Conservation (phyloP, 2,888 invertebrate species). For the Sinodicranocentrus sp. region DNA sequence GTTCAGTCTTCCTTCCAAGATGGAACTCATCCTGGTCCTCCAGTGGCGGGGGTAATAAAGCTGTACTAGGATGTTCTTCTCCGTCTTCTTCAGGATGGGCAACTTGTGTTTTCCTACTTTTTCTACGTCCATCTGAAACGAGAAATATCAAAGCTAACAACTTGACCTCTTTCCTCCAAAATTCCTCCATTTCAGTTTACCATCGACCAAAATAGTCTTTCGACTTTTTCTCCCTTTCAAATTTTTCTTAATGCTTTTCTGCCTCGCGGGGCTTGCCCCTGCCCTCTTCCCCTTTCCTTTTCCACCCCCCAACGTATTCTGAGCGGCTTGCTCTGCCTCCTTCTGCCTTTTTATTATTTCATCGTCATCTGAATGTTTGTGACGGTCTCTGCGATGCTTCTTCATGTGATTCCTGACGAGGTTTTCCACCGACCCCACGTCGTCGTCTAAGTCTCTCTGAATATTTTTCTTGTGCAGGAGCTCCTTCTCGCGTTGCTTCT, state of each 20-base stretch:
- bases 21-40: too few species aligned
- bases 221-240: not conserved
- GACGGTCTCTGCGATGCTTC: not conserved
- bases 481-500: constrained; percentile 37
- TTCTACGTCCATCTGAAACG: too few species aligned
- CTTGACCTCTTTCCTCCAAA: not conserved
- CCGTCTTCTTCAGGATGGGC: too few species aligned
- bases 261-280: not conserved
- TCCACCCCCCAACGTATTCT: not conserved
- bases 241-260: not conserved
- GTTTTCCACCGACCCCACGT: not conserved
- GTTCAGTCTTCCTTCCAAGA: too few species aligned
- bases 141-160: not conserved
- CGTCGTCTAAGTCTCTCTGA: too few species aligned
- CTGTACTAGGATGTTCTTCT: too few species aligned
- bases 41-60: too few species aligned
- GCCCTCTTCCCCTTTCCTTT: not conserved
- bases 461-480: constrained; percentile 18
- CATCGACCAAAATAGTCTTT: not conserved
- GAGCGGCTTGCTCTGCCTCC: too few species aligned
- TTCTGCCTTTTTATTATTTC: too few species aligned
- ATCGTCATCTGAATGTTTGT: not conserved
- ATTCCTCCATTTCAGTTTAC: not conserved
- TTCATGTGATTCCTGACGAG: not conserved
- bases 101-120: too few species aligned